Base-by-base conservation (phyloP, 2,888 invertebrate species). In the Eristalinus sepulchralis region DNA sequence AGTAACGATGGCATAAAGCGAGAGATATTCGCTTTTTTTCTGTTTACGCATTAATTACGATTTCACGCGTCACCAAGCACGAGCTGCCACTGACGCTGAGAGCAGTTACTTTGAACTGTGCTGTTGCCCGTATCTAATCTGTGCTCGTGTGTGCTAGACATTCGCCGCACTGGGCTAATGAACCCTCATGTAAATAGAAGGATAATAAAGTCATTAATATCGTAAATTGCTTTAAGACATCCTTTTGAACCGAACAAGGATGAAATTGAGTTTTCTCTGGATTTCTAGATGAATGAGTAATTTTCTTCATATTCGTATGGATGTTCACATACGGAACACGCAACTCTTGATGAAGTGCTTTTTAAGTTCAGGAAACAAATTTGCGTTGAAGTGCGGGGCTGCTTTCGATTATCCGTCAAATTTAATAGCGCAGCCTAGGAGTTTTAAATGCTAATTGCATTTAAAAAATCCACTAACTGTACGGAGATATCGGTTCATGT, bases 1-100 rank as follows among this genome's bases (percentile, higher is more conserved):
- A 66, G 72, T 66, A 47, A 79, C 59, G 79, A 66, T 10, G 47
- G 47, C 31, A n/a, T 59, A n/a, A 47, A 39, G 22, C n/a, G n/a
- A 2, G 13, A 39, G 13, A 17, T 36, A 22, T 22, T 0, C 17
- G 17, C 17, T 33, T 39, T n/a, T 22, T 13, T 68, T 36, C 34
- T 63, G 33, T 10, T 62, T 24, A 20, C 36, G 63, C 62, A 63
- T 70, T 68, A 77, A 70, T 53, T 63, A 70, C 34, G 47, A 77
- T 63, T 68, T 47, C 33, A n/a, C 20, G 31, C 31, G 22, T 39
- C 57, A 66, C 13, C 39, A 27, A 17, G 10, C 3, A 59, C 9
- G n/a, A 27, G 27, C 27, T 27, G 27, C 2, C 27, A 27, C 27
- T 27, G 17, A 20, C 31, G 5, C 10, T 27, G 20, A 17, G 11